Evolutionary conservation across 2,113 vertebrate species (phyloP), one percentile per base, ranked within the genome.

Genomic region (Manacus vitellinus): DNA sequence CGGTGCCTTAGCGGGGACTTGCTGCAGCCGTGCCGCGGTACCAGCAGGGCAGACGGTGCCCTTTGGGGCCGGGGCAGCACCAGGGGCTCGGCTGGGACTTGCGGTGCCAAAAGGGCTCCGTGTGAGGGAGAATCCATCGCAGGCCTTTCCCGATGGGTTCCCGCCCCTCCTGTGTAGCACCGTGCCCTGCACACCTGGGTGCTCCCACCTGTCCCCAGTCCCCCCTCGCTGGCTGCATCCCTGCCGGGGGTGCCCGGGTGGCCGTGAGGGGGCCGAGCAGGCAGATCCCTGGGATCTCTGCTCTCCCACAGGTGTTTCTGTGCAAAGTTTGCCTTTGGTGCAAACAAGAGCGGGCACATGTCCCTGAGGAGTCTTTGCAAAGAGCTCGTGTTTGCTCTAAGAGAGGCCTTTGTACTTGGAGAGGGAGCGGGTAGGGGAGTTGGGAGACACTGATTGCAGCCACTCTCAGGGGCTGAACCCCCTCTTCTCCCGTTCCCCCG

Each of bases 321-420:
- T 74, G 92, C 95, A 91, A 94, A 96, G 96, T 96, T 95, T 96
- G 95, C 95, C 90, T 94, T 88, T 23, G 95, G 92, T 84, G 94
- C 95, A 94, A 96, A 97, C 90, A 96, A 95, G 92, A 95, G 93
- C 93, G 74, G 95, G 94, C 95, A 79, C 94, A 88, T 93, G 95
- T 90, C 94, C 88, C 92, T 15, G 85, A 96, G 93, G 93, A 95
- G 92, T 77, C 94, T 96, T 89, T 84, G 92, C 96, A 90, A 81
- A 86, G 94, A 61, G 79, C 85, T 81, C 3, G 72, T 97, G 96
- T 96, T 97, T 97, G 96, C 92, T 94, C 91, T 91, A 4, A 85
- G 89, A 67, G 77, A 91, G 95, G 88, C 97, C 95, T 96, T 97
- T 97, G 96, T 94, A 96, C 95, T 94, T 85, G 94, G 87, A 85